Evolutionary conservation across 2,797 vertebrate species (phyloP).

Genomic region (Lacerta viridis): DNA sequence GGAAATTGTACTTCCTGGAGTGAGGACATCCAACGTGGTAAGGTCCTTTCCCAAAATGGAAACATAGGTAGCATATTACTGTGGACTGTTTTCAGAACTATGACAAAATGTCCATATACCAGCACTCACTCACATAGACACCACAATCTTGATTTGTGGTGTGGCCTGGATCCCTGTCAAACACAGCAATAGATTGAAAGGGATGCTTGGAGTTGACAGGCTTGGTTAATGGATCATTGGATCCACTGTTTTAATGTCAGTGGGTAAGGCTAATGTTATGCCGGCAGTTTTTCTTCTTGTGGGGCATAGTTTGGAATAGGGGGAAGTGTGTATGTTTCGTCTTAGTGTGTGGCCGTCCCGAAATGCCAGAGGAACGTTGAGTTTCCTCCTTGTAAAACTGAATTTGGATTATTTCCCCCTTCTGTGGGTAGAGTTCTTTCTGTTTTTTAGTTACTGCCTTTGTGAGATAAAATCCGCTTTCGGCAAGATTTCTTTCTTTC

Average conservation of each 20-base stretch:
- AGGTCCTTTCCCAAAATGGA: constrained; percentile 37
- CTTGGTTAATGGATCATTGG: constrained; percentile 64
- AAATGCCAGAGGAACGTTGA: constrained; percentile 67
- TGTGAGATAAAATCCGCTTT: constrained; percentile 55
- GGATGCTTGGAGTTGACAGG: constrained; percentile 59
- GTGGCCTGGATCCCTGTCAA: constrained; percentile 60
- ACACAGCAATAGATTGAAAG: constrained; percentile 57
- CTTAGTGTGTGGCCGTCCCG: constrained; percentile 72
- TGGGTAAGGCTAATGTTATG: constrained; percentile 57
- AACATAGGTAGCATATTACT: constrained; percentile 8
- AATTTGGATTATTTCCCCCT: constrained; percentile 69
- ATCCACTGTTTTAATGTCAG: constrained; percentile 61
- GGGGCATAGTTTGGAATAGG: constrained; percentile 51
- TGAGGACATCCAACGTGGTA: not conserved
- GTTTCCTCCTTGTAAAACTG: constrained; percentile 62
- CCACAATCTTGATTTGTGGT: constrained; percentile 18
- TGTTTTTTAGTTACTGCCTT: constrained; percentile 52
- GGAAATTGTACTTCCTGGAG: not conserved
- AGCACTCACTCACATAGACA: too few relatives aligned
- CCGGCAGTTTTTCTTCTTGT: constrained; percentile 69
- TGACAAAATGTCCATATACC: not conserved
- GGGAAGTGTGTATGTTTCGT: not conserved
- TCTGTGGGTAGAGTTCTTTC: constrained; percentile 46
- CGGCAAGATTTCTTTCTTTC: constrained; percentile 39
- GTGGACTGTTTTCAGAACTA: not conserved